A percentile compares a stretch with the other conserved stretches of the same genome.
phyloP scores from a whole-genome alignment of 2,113 vertebrate species.

The Prionailurus viverrinus region DNA sequence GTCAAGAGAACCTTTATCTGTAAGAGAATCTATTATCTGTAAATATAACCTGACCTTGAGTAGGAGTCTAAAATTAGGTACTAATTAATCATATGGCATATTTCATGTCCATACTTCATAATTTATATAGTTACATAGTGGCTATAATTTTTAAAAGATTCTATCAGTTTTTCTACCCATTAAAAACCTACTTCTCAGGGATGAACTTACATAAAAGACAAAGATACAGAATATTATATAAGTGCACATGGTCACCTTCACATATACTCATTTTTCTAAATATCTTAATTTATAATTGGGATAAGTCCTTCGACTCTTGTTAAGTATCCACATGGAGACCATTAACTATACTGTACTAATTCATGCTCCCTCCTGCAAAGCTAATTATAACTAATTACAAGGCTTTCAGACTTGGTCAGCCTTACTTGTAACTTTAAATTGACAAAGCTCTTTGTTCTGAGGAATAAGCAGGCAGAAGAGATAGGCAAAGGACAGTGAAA shows the following conservation, averaged over 20 bases:
- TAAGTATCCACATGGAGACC: neutral
- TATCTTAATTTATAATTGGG: constrained; percentile 39
- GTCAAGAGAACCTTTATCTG: neutral
- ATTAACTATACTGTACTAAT: constrained; percentile 68
- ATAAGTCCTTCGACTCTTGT: neutral
- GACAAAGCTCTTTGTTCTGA: constrained; percentile 3
- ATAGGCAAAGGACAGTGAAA: neutral
- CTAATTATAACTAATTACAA: constrained; percentile 60
- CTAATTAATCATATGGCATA: neutral
- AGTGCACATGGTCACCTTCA: constrained; percentile 10
- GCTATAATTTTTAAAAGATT: neutral
- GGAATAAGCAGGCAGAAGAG: neutral
- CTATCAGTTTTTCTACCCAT: neutral
- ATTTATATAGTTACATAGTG: neutral
- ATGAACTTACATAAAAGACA: constrained; percentile 11
- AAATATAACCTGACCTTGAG: neutral
- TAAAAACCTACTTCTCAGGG: constrained; percentile 60
- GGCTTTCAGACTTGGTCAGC: neutral
- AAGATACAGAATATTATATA: neutral
- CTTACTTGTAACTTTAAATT: neutral
- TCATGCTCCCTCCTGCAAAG: constrained; percentile 44
- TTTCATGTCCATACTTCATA: neutral
- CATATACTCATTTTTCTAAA: constrained; percentile 60
- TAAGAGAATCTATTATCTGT: neutral
- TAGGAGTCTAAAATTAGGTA: neutral